Percentiles rank a stretch among this genome's conserved stretches.
Evolutionary conservation across 2,888 invertebrate genomes (phyloP).

Genomic region (Steinernema scapterisci): DNA sequence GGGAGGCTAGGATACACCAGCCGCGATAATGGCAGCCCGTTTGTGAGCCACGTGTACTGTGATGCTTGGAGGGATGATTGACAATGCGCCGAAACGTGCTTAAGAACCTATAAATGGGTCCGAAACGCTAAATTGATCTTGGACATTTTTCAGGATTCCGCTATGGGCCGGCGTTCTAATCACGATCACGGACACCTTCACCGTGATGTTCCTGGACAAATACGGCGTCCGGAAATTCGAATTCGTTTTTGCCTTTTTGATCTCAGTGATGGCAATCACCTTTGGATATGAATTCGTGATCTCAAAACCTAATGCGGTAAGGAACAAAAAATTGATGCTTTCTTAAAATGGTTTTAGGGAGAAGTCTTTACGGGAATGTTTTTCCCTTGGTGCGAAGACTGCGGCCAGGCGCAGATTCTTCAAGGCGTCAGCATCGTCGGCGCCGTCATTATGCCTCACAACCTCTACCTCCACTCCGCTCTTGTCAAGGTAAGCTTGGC

Average conservation of each 20-base stretch:
- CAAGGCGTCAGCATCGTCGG: constrained; percentile 77
- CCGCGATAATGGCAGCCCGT: no score
- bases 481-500: constrained; percentile 77
- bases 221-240: constrained; percentile 81
- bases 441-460: constrained; percentile 89
- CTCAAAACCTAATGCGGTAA: constrained; percentile 47
- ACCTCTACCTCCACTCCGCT: constrained; percentile 86
- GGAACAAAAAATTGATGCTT: neutral
- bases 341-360: constrained; percentile 74
- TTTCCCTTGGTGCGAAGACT: constrained; percentile 79
- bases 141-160: constrained; percentile 74
- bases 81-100: no score
- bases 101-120: no score
- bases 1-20: no score
- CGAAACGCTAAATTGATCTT: neutral
- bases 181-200: constrained; percentile 85
- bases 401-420: constrained; percentile 75
- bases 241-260: constrained; percentile 80
- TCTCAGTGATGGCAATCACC: constrained; percentile 82
- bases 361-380: constrained; percentile 80
- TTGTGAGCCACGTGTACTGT: no score
- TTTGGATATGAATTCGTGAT: constrained; percentile 76
- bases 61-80: no score
- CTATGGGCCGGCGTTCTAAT: constrained; percentile 83
- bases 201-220: constrained; percentile 83